Evolutionary conservation across 2,888 invertebrate species (phyloP), one percentile per base, ranked within the genome.

Genomic region (Conchocele bisecta): DNA sequence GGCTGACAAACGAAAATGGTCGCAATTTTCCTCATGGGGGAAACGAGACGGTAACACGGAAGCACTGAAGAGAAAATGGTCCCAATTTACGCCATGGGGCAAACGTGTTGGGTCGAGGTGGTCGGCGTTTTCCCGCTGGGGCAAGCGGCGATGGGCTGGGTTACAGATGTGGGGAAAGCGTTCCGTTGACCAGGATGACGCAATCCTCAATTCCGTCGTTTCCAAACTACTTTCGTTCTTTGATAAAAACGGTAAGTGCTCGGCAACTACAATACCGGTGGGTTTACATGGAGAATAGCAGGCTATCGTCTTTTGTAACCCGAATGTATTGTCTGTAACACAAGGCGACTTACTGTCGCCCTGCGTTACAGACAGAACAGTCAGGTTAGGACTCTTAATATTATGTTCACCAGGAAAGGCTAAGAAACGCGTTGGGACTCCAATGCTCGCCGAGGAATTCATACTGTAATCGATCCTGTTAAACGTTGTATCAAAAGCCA

Each of bases 161-260:
- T 48, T 79, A 9, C 65, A 67, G 2, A 74, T 74, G 5, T 79
- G 79, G 79, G 79, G 79, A 22, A 79, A 76, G 64, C 71, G 79
- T 13, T 71, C 69, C 7, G 59, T 24, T 2, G 37, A 24, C 11
- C 44, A 37, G 7, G 35, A 26, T 9, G 35, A 68, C n/a, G n/a
- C 28, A 7, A 17, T 57, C 29, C 24, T 29, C 6, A 64, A 63
- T 26, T 26, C 60, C 15, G 35, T 63, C 15, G 64, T 48, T 15
- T 9, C 33, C 5, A 59, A 54, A 64, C 53, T 71, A 28, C 64
- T 75, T 11, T 29, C 51, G n/a, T 59, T 59, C 39, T 75, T 71
- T 31, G 64, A 71, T 44, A 35, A 37, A 37, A 60, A 71, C 46
- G 75, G 75, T 75, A 68, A 37, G 63, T 56, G n/a, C n/a, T n/a